Conservation (phyloP, 1,140 invertebrate genomes). For the Paramacrobiotus metropolitanus region DNA sequence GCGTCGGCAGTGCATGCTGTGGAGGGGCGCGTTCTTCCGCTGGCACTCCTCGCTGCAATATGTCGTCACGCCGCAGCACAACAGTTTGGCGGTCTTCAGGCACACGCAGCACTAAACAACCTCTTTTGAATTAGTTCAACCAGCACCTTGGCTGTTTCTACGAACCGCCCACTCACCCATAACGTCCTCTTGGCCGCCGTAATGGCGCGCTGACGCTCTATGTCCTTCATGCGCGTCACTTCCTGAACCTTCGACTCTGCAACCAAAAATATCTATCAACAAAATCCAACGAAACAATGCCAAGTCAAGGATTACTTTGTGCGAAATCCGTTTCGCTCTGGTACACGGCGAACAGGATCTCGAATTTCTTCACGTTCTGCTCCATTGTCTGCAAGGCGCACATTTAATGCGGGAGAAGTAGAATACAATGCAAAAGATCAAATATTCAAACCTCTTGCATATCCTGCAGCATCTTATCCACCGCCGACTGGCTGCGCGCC, state of each 20-base stretch:
- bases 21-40: neutral
- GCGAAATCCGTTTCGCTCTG: neutral
- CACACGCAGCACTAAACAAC: neutral
- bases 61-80: neutral
- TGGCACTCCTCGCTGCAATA: slow-evolving; percentile 1
- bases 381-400: neutral
- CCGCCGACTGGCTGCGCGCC: neutral
- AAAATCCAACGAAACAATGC: neutral
- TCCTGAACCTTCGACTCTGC: neutral
- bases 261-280: neutral
- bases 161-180: neutral
- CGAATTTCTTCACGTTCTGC: neutral
- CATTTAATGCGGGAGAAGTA: neutral
- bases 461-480: neutral
- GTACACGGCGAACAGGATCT: neutral
- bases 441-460: neutral
- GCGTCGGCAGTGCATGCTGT: neutral
- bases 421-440: neutral
- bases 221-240: neutral
- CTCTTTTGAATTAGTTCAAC: neutral
- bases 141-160: neutral
- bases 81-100: neutral
- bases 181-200: neutral
- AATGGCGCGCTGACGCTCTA: neutral
- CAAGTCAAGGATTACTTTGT: neutral